Evolutionary conservation across 1,140 invertebrate species (phyloP).

Genomic region (Drosophila bifasciata): DNA sequence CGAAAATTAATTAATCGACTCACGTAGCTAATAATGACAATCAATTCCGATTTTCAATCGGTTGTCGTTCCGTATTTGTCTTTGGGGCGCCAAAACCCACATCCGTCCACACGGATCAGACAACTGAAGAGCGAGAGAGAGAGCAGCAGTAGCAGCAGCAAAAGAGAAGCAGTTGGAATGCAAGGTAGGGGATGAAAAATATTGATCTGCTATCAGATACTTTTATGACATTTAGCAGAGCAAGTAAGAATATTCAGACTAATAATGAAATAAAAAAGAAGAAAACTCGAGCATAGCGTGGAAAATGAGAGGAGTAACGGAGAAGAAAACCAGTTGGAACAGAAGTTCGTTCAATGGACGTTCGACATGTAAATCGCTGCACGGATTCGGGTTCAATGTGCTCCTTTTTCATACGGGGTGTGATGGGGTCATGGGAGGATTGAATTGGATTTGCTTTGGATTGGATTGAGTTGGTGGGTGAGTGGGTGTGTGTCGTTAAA

Average conservation of each 20-base stretch:
- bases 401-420: conserved; percentile 22
- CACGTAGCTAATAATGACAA: conserved; percentile 41
- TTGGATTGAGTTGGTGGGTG: background rate
- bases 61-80: conserved; percentile 15
- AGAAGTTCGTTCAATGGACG: conserved; percentile 18
- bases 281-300: too few relatives aligned
- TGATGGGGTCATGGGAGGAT: background rate
- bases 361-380: conserved; percentile 32
- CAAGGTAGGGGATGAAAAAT: too few relatives aligned
- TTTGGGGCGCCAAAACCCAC: conserved; percentile 32
- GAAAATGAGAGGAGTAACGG: too few relatives aligned
- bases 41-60: conserved; percentile 10
- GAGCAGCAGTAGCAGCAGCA: background rate
- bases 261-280: too few relatives aligned
- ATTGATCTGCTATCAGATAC: too few relatives aligned
- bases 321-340: background rate
- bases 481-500: conserved; percentile 58
- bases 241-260: too few relatives aligned
- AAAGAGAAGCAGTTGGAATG: background rate
- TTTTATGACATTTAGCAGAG: too few relatives aligned
- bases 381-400: conserved; percentile 34
- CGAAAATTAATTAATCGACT: background rate
- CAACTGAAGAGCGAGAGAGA: background rate
- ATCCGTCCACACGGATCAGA: background rate
- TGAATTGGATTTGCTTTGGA: too few relatives aligned